Percentiles rank a stretch among this genome's conserved stretches.
phyloP scores from a whole-genome alignment of 1,140 invertebrate species.

The Lucilia sericata region DNA sequence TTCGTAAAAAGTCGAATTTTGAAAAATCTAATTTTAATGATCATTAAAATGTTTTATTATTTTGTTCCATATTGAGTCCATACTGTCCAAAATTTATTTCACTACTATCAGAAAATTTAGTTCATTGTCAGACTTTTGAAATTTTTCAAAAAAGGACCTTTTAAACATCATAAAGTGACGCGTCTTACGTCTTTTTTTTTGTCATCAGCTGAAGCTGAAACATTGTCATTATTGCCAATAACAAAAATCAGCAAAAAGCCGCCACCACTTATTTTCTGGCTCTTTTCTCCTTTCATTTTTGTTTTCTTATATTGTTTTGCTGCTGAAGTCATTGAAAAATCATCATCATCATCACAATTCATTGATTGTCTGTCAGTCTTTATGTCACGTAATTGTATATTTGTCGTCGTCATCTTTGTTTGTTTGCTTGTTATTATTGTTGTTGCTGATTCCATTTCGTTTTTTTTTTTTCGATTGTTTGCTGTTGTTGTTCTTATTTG shows the following conservation, averaged over 20 bases:
- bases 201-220: neutral
- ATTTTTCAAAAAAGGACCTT: neutral
- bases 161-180: neutral
- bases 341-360: slow-evolving; percentile 4
- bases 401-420: slow-evolving; percentile 1
- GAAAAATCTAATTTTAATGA: no score
- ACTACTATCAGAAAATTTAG: no score
- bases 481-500: neutral
- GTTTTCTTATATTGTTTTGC: neutral
- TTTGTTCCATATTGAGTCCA: no score
- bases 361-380: slow-evolving; percentile 22
- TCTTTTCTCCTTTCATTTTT: neutral
- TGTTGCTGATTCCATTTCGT: neutral
- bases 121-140: neutral
- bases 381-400: slow-evolving; percentile 27
- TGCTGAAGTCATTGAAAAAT: neutral
- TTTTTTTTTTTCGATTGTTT: neutral
- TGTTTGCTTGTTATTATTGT: neutral
- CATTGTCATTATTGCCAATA: no score
- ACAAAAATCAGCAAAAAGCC: neutral
- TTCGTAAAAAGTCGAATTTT: no score
- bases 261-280: neutral
- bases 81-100: no score
- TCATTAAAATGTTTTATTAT: no score
- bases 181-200: neutral